Percentiles rank a stretch among this genome's conserved stretches.
These are phyloP conservation scores for Acromyrmex charruanus DNA, from an alignment of 1,140 invertebrate species.

Conservation along the genomic window DNA sequence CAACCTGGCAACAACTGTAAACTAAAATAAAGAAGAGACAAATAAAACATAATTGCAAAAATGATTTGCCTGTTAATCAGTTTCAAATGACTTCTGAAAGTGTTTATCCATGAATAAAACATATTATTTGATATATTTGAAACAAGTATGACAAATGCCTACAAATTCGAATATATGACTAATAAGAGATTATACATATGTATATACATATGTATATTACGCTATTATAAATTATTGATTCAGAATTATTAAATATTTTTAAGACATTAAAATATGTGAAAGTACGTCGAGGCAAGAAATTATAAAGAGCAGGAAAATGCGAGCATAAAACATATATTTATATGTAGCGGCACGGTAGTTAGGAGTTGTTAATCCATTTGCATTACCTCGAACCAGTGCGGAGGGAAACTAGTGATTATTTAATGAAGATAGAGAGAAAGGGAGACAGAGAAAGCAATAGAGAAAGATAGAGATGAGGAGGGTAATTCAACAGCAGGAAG, in stretches of 20 bases:
- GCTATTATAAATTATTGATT: constrained; percentile 12
- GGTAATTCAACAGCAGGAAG: constrained; percentile 56
- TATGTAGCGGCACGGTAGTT: constrained; percentile 22
- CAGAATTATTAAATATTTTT: neutral
- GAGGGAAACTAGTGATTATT: constrained; percentile 43
- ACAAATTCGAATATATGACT: neutral
- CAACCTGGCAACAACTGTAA: no score
- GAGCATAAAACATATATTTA: constrained; percentile 27
- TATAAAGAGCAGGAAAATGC: constrained; percentile 20
- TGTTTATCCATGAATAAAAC: neutral
- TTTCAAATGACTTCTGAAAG: neutral
- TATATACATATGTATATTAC: no score
- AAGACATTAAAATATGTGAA: neutral
- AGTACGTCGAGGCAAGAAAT: neutral
- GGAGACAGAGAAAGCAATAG: neutral
- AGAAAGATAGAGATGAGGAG: constrained; percentile 41
- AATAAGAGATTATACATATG: neutral
- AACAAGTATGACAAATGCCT: neutral
- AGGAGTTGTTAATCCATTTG: constrained; percentile 55
- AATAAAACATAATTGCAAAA: neutral
- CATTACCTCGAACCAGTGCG: constrained; percentile 46
- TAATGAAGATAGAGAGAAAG: constrained; percentile 41
- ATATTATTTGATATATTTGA: neutral
- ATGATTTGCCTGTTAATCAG: neutral
- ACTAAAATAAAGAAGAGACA: no score